These are phyloP conservation scores for Agonopterix alstromeriana DNA, from an alignment of 2,888 invertebrate genomes.

Conservation along the genomic window DNA sequence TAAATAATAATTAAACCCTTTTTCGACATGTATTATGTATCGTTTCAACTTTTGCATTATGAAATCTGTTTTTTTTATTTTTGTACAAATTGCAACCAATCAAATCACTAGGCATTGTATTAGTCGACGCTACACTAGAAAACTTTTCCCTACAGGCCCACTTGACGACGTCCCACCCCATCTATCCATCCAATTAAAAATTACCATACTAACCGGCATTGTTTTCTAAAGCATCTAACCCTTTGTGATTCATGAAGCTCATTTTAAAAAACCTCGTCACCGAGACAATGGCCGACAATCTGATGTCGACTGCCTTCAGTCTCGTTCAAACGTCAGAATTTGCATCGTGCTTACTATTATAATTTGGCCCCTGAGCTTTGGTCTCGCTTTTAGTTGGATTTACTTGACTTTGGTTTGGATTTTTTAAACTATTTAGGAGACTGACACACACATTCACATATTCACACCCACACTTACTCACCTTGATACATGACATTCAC, in stretches of 20 bases:
- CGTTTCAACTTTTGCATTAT: no score
- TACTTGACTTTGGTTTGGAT: not conserved
- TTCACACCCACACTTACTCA: not conserved
- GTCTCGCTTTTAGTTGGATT: not conserved
- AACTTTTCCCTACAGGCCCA: no score
- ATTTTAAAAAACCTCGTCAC: slow-evolving; percentile 6
- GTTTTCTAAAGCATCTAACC: slow-evolving; percentile 1
- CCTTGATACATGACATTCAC: not conserved
- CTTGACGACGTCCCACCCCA: no score
- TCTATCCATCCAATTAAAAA: slow-evolving; percentile 5
- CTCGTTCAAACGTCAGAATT: slow-evolving; percentile 4
- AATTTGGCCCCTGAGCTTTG: not conserved
- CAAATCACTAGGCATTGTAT: no score
- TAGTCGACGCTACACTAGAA: no score
- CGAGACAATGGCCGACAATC: slow-evolving; percentile 3
- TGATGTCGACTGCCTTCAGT: slow-evolving; percentile 1
- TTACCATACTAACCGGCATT: slow-evolving; percentile 5
- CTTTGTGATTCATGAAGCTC: slow-evolving; percentile 7
- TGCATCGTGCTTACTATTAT: not conserved
- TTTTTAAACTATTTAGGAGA: not conserved
- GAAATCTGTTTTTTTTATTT: no score
- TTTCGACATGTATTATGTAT: no score
- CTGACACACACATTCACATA: not conserved
- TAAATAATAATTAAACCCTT: no score
- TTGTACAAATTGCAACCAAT: no score